Conservation (phyloP, 2,113 vertebrate genomes). For the Sterrhoptilus dennistouni region DNA sequence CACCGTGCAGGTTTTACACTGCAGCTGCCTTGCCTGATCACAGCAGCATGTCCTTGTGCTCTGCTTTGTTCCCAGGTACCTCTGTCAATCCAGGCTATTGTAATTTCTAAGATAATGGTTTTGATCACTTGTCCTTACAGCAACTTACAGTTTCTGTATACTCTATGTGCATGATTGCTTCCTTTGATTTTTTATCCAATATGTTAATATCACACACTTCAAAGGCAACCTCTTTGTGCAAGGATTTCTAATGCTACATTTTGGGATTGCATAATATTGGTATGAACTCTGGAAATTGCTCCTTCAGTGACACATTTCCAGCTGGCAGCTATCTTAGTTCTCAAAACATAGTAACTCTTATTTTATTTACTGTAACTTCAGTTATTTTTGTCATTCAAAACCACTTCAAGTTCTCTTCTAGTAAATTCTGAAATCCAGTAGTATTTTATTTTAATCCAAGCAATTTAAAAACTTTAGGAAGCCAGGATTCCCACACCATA, state of each 20-base stretch:
- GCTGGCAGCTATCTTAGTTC: not conserved
- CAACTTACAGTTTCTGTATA: not conserved
- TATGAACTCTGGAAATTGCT: not conserved
- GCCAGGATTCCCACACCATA: not conserved
- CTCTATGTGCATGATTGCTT: not conserved
- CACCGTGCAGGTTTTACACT: fast-evolving
- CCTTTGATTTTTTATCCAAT: conserved; percentile 33
- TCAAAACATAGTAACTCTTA: not conserved
- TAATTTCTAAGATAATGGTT: not conserved
- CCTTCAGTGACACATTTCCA: not conserved
- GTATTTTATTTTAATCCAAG: not conserved
- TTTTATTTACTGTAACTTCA: not conserved
- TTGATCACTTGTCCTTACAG: conserved; percentile 12
- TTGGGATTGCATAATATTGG: not conserved
- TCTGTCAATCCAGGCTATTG: not conserved
- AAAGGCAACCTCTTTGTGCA: conserved; percentile 2
- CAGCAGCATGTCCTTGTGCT: not conserved
- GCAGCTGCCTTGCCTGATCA: not conserved
- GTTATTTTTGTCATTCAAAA: not conserved
- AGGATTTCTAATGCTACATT: not conserved
- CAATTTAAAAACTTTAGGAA: not conserved
- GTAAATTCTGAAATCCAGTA: not conserved
- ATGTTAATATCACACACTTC: conserved; percentile 7
- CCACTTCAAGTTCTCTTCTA: not conserved
- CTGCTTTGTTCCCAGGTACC: not conserved